Conservation (phyloP, 2,113 vertebrate genomes). For the Bombycilla garrulus region DNA sequence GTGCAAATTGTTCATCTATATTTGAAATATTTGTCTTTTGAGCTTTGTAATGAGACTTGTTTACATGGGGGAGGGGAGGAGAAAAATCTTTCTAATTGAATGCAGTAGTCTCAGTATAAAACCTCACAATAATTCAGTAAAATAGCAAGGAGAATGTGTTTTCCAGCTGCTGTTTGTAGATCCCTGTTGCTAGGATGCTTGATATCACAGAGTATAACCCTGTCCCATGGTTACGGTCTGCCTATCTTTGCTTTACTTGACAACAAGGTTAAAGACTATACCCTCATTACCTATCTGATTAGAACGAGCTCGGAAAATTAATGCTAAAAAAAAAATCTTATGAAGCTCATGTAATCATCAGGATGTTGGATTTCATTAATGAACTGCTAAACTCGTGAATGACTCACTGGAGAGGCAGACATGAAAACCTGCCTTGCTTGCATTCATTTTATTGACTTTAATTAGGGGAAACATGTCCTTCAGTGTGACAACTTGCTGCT, state of each 20-base stretch:
- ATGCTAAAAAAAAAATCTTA: not conserved
- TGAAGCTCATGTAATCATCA: not conserved
- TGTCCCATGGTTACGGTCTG: not conserved
- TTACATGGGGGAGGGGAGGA: not conserved
- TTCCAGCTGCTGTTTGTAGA: constrained; percentile 59
- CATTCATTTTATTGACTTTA: not conserved
- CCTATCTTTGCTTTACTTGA: constrained; percentile 49
- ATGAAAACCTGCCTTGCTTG: not conserved
- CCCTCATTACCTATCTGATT: constrained; percentile 8
- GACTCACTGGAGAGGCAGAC: not conserved
- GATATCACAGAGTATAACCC: not conserved
- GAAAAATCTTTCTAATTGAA: not conserved
- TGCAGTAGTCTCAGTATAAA: not conserved
- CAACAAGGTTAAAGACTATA: constrained; percentile 35
- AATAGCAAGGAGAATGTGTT: constrained; percentile 23
- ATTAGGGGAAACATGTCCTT: not conserved
- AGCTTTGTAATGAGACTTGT: constrained; percentile 38
- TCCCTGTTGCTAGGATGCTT: constrained; percentile 50
- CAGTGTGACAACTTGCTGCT: not conserved
- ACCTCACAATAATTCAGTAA: not conserved
- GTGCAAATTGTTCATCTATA: constrained; percentile 17
- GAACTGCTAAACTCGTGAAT: not conserved
- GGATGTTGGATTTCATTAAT: not conserved
- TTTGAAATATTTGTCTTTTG: constrained; percentile 40
- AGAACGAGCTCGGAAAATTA: not conserved